Base-by-base conservation (phyloP, 2,797 vertebrate genomes). In the Sandelia bainsii region DNA sequence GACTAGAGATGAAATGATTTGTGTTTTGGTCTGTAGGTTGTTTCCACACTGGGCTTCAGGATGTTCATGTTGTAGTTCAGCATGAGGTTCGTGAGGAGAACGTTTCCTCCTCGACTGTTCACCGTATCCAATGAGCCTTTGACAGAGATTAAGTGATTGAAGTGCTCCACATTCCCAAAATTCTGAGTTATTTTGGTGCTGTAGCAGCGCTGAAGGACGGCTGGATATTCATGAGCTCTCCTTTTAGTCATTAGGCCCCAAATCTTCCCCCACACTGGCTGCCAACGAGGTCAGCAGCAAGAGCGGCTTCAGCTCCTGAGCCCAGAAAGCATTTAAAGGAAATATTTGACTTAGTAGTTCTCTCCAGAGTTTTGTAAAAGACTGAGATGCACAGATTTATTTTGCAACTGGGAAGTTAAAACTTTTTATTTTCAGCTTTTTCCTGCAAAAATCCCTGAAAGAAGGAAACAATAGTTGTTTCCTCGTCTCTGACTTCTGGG, bases 131-230 rank as follows among this genome's bases (percentile, higher is more conserved):
- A 54, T 3, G 56, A n/a, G 66, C 62, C 85, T 67, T 81, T 60
- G 52, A 60, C 64, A 4, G 44, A 65, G 62, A 17, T 65, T 39
- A 77, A 68, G 54, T 56, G 64, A 87, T 66, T 72, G 70, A 84
- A 86, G 73, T 75, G 82, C 77, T 85, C 84, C 75, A 81, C 86
- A 82, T 87, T 85, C 79, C 79, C 80, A 71, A 70, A 71, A 53
- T 70, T 84, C 46, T 0, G 40, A 75, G 84, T 88, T 90, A 89
- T 81, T 88, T 83, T 67, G 74, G 80, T 71, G 56, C 54, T 0
- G 34, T 16, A 9, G 62, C 64, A 9, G 72, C 46, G 64, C 49
- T 77, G 77, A 85, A 84, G 83, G 81, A 57, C 60, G 56, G 62
- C 75, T 72, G 75, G 46, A 72, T 85, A 83, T 88, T 85, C 79